Evolutionary conservation across 2,888 invertebrate species (phyloP), one percentile per base, ranked within the genome.

Genomic region (Prionchulus punctatus): DNA sequence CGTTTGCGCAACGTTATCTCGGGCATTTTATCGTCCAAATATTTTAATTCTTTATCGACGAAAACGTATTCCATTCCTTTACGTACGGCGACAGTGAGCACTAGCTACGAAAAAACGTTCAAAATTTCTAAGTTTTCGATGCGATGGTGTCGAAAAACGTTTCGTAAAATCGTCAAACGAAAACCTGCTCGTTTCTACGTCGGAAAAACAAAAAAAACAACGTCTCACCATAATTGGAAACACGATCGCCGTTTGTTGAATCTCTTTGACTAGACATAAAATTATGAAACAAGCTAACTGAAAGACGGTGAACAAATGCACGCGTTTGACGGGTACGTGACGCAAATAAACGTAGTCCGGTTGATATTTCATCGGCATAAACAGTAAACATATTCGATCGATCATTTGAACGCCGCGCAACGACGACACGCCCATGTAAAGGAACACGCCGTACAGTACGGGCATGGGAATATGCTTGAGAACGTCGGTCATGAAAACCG

Each of bases 311-410:
- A 91, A 94, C 62, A 91, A 66, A 72, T 94, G 91, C 12, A 94
- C 91, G 54, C 88, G 81, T 65, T 83, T 83, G 55, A 92, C 80
- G 57, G 91, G 92, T 28, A 96, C 94, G 81, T 92, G 90, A 74
- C 94, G 81, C 59, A 96, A 80, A 76, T 90, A 96, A 83, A 90
- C 89, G 70, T 90, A 87, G 72, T 96, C 94, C 0, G 96, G 94
- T 71, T 96, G 96, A 76, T 96, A 96, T 73, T 96, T 96, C 67
- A 85, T 85, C 15, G 96, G 94, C 91, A 96, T 96, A 60, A 96
- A 82, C 80, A 96, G 84, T 59, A 96, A 88, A 63, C 90, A 75
- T 53, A 96, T 83, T 62, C 96, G 81, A 71, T 96, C 91, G 70
- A 92, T 89, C 75, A 96, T 87, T 73, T 96, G 75, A 61, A 92